Conservation (phyloP, 2,113 vertebrate species). For the Peucedramus taeniatus region DNA sequence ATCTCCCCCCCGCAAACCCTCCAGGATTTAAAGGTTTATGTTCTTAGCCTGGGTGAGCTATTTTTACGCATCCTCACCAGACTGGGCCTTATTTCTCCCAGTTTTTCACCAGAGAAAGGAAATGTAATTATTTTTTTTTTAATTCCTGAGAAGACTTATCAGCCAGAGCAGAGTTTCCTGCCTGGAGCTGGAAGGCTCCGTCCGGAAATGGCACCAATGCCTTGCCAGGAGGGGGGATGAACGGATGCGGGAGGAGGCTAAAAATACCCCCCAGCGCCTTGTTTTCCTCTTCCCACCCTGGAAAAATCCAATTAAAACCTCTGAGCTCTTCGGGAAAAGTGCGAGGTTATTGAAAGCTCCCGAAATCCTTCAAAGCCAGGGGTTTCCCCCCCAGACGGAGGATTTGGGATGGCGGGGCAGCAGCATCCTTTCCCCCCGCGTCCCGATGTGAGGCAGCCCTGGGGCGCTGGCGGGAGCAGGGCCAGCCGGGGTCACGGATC, state of each 20-base stretch:
- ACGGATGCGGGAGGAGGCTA: conserved; percentile 11
- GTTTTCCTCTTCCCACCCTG: not conserved
- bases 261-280: conserved; percentile 1
- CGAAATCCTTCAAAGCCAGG: not conserved
- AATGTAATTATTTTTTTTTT: not conserved
- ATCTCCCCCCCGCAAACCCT: not conserved
- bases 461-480: not conserved
- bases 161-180: conserved; percentile 47
- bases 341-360: not conserved
- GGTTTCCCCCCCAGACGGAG: not conserved
- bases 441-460: not conserved
- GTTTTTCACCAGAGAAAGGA: not conserved
- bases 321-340: not conserved
- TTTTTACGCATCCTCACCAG: conserved; percentile 27
- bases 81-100: not conserved
- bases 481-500: not conserved
- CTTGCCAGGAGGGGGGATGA: not conserved
- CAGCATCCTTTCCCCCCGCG: not conserved
- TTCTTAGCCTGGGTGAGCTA: conserved; percentile 44
- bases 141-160: conserved; percentile 50
- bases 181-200: conserved; percentile 13
- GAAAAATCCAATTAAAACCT: not conserved
- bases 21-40: conserved; percentile 49
- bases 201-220: not conserved
- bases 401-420: not conserved